phyloP scores from a whole-genome alignment of 2,113 vertebrate species.

The Pao palembangensis region DNA sequence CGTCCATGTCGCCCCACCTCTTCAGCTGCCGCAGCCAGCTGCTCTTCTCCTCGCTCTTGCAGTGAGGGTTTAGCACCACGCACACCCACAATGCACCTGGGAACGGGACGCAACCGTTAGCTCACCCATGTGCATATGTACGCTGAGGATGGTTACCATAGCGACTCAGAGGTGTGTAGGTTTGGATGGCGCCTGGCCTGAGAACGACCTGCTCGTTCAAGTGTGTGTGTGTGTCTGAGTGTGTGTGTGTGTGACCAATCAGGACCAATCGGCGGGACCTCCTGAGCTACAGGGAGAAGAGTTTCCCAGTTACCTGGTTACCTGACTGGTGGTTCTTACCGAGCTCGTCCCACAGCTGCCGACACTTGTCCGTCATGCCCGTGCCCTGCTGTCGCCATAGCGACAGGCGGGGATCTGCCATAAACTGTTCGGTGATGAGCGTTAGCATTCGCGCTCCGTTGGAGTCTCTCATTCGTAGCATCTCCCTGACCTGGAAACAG shows the following conservation, averaged over 20 bases:
- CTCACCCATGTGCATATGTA: no score
- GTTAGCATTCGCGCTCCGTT: conserved; percentile 97
- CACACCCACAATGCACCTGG: conserved; percentile 98
- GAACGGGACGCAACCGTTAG: not conserved
- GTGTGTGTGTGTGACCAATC: no score
- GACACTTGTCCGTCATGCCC: conserved; percentile 96
- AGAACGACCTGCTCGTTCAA: no score
- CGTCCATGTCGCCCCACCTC: conserved; percentile 94
- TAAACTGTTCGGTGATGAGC: conserved; percentile 95
- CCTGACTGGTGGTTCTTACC: conserved; percentile 67
- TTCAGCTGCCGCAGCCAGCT: conserved; percentile 93
- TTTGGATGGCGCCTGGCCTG: no score
- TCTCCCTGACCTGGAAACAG: conserved; percentile 88
- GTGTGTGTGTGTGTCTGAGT: no score
- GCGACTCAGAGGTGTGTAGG: no score
- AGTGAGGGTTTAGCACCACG: conserved; percentile 96
- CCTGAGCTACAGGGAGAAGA: no score
- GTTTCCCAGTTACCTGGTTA: no score
- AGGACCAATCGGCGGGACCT: no score
- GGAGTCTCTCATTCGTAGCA: conserved; percentile 97
- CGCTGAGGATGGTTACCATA: no score
- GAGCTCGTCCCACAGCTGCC: conserved; percentile 96
- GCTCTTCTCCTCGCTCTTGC: conserved; percentile 94
- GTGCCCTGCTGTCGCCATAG: conserved; percentile 98
- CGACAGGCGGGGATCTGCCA: conserved; percentile 94